Percentiles rank a stretch among this genome's conserved stretches.
Evolutionary conservation across 2,113 vertebrate species (phyloP).

Genomic region (Dromas ardeola): DNA sequence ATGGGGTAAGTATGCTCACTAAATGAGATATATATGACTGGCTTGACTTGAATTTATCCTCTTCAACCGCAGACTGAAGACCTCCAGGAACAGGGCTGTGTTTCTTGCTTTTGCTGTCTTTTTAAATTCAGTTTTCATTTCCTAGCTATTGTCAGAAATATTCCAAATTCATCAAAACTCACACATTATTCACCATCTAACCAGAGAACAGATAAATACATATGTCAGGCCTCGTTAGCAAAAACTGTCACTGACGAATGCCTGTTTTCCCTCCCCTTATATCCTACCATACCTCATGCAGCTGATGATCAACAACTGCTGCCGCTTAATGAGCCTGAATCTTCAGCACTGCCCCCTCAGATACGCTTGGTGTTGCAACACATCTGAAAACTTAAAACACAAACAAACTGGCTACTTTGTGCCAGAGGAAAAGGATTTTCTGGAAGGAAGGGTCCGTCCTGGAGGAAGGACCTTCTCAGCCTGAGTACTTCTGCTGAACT

Average conservation of each 20-base stretch:
- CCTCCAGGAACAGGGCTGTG: not conserved
- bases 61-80: not conserved
- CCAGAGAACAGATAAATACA: conserved; percentile 17
- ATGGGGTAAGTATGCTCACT: not conserved
- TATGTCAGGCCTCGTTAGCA: not conserved
- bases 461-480: not conserved
- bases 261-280: not conserved
- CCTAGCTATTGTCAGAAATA: conserved; percentile 7
- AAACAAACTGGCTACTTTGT: not conserved
- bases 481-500: conserved; percentile 11
- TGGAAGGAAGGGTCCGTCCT: not conserved
- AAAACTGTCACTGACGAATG: not conserved
- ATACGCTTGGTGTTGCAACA: not conserved
- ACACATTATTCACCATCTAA: not conserved
- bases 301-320: conserved; percentile 35
- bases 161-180: not conserved
- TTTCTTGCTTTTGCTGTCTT: not conserved
- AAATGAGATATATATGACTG: not conserved
- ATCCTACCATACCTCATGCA: not conserved
- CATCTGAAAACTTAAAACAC: not conserved
- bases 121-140: not conserved
- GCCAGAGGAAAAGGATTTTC: not conserved
- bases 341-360: not conserved
- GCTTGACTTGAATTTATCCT: not conserved
- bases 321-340: conserved; percentile 1